Base-by-base conservation (phyloP, 2,888 invertebrate species). In the Acrobasis repandana region DNA sequence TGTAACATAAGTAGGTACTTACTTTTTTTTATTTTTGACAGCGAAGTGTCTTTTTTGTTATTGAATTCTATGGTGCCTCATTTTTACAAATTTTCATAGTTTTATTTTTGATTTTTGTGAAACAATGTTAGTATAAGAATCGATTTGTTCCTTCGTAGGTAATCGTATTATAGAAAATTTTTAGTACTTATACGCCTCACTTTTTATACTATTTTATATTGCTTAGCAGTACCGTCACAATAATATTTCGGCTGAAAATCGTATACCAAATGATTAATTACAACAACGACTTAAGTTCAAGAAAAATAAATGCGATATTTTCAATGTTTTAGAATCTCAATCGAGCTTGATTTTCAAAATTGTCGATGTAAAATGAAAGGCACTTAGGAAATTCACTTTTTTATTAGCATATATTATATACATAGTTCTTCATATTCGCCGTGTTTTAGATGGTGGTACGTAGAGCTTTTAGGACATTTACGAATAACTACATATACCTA, bases 361-460 rank as follows among this genome's bases (percentile, higher is more conserved):
- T 50, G 14, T 50, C 8, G 6, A 50, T 14, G 51, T 34, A 9
- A 33, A 52, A 52, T 34, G 3, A 10, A 43, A 54, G 38, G 54
- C 54, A 54, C 54, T 54, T 38, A n/a, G 11, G 16, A 43, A 50
- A 54, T 20, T 20, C 38, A 38, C 20, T 11, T 54, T 54, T 18
- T 54, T 38, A 14, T 14, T 43, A 28, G 28, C 28, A 28, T 28
- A 28, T 20, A 20, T 20, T 3, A 20, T 20, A 20, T 28, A 28
- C 28, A 43, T 43, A 43, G 43, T 43, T 38, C 36, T 38, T 54
- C 38, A 38, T 43, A 20, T n/a, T 54, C 54, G 54, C 54, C 54
- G 54, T 38, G 54, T 54, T 54, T 54, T 54, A 54, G 38, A 54
- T 54, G 54, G 54, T 54, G 54, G 18, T 54, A 34, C 36, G 11